These are phyloP conservation scores for Tachina lurida DNA, from an alignment of 2,888 invertebrate genomes.

Conservation along the genomic window DNA sequence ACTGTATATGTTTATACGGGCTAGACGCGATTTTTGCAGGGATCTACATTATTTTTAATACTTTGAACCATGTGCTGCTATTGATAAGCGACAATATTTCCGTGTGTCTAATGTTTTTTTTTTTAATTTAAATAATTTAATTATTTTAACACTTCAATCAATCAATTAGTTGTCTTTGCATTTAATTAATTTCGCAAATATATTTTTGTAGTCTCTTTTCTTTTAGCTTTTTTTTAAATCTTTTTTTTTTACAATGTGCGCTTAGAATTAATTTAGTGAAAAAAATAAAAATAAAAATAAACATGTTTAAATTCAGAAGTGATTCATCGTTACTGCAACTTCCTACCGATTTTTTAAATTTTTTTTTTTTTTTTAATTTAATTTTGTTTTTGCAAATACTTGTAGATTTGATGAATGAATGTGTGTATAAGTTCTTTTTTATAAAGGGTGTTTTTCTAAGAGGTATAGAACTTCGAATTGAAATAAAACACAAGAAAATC, in stretches of 20 bases:
- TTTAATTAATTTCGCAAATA: slow-evolving; percentile 21
- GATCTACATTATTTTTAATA: too few relatives aligned
- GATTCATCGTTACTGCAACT: slow-evolving; percentile 69
- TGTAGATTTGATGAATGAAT: slow-evolving; percentile 55
- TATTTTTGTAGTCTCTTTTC: slow-evolving; percentile 10
- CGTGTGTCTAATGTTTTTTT: neutral
- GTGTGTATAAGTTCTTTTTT: too few relatives aligned
- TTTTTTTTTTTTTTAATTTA: slow-evolving; percentile 15
- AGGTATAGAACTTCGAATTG: too few relatives aligned
- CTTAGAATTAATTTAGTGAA: slow-evolving; percentile 46
- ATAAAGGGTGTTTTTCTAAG: too few relatives aligned
- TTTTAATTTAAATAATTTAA: slow-evolving; percentile 3
- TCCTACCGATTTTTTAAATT: slow-evolving; percentile 64
- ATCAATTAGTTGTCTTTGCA: slow-evolving; percentile 11
- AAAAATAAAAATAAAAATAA: slow-evolving; percentile 25
- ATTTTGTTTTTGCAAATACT: slow-evolving; percentile 39
- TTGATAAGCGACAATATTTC: too few relatives aligned
- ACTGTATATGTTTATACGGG: too few relatives aligned
- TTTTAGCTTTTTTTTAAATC: neutral
- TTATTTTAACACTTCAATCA: slow-evolving; percentile 7
- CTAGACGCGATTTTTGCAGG: too few relatives aligned
- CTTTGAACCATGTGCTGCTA: too few relatives aligned
- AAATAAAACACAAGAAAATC: too few relatives aligned
- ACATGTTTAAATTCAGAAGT: slow-evolving; percentile 62
- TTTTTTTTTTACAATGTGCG: slow-evolving; percentile 1